Evolutionary conservation across 2,888 invertebrate genomes (phyloP).

Genomic region (Drosophila lutescens): DNA sequence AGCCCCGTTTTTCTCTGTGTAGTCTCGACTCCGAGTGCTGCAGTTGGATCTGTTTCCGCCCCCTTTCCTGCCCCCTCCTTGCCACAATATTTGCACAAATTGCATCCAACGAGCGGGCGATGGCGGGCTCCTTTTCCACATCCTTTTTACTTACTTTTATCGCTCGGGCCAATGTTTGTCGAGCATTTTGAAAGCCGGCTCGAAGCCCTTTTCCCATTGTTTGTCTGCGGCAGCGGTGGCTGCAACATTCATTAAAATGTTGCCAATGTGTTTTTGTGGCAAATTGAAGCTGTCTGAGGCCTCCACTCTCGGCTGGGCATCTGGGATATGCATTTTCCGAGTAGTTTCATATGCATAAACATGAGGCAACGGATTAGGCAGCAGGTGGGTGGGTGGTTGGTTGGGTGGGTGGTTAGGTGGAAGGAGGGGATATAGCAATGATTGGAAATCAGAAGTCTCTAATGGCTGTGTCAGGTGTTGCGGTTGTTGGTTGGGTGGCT

Average conservation of each 20-base stretch:
- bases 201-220: conserved; percentile 53
- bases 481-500: neutral
- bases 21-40: conserved; percentile 23
- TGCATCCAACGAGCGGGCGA: conserved; percentile 58
- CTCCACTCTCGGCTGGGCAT: conserved; percentile 29
- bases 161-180: conserved; percentile 68
- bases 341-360: conserved; percentile 61
- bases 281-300: conserved; percentile 70
- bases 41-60: conserved; percentile 35
- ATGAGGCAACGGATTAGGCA: conserved; percentile 55
- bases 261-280: conserved; percentile 81
- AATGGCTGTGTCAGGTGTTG: conserved; percentile 35
- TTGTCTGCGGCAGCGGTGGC: conserved; percentile 59
- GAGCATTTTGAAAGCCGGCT: conserved; percentile 69
- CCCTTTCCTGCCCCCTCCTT: conserved; percentile 17
- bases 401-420: neutral
- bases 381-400: conserved; percentile 6
- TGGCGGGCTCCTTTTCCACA: conserved; percentile 40
- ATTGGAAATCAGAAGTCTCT: conserved; percentile 45
- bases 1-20: neutral
- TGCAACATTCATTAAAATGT: conserved; percentile 79
- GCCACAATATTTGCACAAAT: conserved; percentile 75
- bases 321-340: conserved; percentile 63
- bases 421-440: conserved; percentile 26
- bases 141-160: conserved; percentile 74